Conservation (phyloP, 2,888 invertebrate genomes). For the Leptopilina myrica region DNA sequence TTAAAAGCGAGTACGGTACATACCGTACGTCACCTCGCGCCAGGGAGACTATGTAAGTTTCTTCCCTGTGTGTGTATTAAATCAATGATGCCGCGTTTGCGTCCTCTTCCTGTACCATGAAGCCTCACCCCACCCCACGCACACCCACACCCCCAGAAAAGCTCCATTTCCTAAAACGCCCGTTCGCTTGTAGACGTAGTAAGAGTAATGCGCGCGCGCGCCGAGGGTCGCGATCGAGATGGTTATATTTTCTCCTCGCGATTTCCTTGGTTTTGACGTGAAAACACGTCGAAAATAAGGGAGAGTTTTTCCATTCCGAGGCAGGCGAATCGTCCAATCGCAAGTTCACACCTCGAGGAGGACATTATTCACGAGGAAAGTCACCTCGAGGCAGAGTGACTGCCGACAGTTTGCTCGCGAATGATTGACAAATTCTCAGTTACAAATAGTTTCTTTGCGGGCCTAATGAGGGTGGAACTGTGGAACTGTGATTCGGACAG, state of each 20-base stretch:
- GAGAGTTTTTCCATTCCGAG: constrained; percentile 29
- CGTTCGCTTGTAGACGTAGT: constrained; percentile 68
- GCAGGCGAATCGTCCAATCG: neutral
- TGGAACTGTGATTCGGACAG: neutral
- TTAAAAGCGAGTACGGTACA: constrained; percentile 28
- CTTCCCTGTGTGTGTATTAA: constrained; percentile 64
- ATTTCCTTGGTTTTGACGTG: constrained; percentile 33
- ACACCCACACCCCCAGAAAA: constrained; percentile 56
- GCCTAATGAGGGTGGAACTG: neutral
- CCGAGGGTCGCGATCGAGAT: constrained; percentile 57
- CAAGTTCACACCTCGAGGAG: neutral
- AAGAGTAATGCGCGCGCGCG: constrained; percentile 72
- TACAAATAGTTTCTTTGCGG: neutral
- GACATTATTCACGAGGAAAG: neutral
- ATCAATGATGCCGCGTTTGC: constrained; percentile 76
- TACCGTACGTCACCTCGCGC: constrained; percentile 45
- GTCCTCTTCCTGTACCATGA: constrained; percentile 57
- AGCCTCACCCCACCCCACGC: constrained; percentile 48
- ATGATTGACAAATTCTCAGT: neutral
- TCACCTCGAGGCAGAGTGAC: neutral
- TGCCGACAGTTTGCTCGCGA: neutral
- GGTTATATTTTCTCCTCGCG: constrained; percentile 55
- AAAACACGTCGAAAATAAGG: constrained; percentile 30
- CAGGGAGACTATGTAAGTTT: constrained; percentile 52
- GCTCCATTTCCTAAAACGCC: constrained; percentile 60